phyloP scores from a whole-genome alignment of 2,888 invertebrate species.

The Amiota mariae region DNA sequence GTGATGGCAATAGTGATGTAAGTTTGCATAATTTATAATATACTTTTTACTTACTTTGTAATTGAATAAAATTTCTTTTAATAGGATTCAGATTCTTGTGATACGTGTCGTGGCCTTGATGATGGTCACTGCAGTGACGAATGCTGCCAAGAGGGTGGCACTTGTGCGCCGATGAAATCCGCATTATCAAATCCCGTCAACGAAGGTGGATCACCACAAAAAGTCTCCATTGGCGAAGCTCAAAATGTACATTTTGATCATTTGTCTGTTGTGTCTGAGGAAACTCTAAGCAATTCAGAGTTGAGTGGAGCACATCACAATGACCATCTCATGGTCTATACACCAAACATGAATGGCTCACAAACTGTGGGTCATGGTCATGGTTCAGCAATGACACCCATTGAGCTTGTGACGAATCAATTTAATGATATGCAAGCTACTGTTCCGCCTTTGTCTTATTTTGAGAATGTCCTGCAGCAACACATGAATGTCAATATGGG shows the following conservation, averaged over 20 bases:
- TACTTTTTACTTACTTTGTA: neutral
- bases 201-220: slow-evolving; percentile 4
- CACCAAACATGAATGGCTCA: slow-evolving; percentile 58
- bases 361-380: slow-evolving; percentile 62
- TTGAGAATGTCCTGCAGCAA: slow-evolving; percentile 72
- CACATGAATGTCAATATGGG: slow-evolving; percentile 65
- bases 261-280: slow-evolving; percentile 85
- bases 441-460: slow-evolving; percentile 72
- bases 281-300: slow-evolving; percentile 75
- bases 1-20: slow-evolving; percentile 69
- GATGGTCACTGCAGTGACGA: slow-evolving; percentile 63
- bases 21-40: slow-evolving; percentile 36
- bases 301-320: slow-evolving; percentile 52
- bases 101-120: slow-evolving; percentile 65
- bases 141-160: slow-evolving; percentile 59
- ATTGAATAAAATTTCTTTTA: neutral
- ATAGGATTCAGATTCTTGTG: slow-evolving; percentile 73
- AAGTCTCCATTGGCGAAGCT: slow-evolving; percentile 33
- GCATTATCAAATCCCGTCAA: slow-evolving; percentile 38
- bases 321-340: slow-evolving; percentile 54
- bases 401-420: slow-evolving; percentile 68
- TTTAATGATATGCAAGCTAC: slow-evolving; percentile 69
- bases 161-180: slow-evolving; percentile 54
- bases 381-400: slow-evolving; percentile 65
- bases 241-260: slow-evolving; percentile 77